phyloP scores from a whole-genome alignment of 2,888 invertebrate genomes.

The Cantharis lateralis region DNA sequence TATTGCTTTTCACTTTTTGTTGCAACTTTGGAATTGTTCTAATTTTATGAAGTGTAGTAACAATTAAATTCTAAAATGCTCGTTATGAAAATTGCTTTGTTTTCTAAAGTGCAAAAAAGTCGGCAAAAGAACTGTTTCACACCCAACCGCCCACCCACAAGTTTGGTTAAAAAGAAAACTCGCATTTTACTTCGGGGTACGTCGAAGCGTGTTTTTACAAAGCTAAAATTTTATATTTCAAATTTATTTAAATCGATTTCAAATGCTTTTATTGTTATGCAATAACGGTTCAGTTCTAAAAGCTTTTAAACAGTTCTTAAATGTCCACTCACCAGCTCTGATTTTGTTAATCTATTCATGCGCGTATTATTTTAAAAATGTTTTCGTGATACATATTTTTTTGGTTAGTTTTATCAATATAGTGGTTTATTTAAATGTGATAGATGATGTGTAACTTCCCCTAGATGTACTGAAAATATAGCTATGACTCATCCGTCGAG shows the following conservation, averaged over 20 bases:
- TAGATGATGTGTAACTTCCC: slow-evolving; percentile 27
- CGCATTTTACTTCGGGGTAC: background rate
- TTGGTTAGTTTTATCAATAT: background rate
- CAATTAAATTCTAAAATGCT: background rate
- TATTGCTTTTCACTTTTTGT: background rate
- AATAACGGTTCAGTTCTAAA: background rate
- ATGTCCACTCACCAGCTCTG: too few species aligned
- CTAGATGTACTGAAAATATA: slow-evolving; percentile 22
- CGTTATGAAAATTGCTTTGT: background rate
- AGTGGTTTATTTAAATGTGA: slow-evolving; percentile 8
- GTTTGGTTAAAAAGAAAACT: background rate
- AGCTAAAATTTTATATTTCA: background rate
- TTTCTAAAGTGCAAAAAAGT: slow-evolving; percentile 1
- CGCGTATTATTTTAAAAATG: background rate
- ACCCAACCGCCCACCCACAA: background rate
- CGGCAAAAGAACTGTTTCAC: slow-evolving; percentile 17
- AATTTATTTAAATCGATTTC: background rate
- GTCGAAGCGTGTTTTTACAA: slow-evolving; percentile 16
- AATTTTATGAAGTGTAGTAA: background rate
- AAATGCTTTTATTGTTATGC: background rate
- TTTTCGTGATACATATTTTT: background rate
- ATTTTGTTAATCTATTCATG: too few species aligned
- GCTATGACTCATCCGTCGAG: slow-evolving; percentile 32
- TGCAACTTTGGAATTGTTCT: background rate
- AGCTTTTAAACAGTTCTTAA: background rate